Base-by-base conservation (phyloP, 1,140 invertebrate species). In the Calosoma granatense region DNA sequence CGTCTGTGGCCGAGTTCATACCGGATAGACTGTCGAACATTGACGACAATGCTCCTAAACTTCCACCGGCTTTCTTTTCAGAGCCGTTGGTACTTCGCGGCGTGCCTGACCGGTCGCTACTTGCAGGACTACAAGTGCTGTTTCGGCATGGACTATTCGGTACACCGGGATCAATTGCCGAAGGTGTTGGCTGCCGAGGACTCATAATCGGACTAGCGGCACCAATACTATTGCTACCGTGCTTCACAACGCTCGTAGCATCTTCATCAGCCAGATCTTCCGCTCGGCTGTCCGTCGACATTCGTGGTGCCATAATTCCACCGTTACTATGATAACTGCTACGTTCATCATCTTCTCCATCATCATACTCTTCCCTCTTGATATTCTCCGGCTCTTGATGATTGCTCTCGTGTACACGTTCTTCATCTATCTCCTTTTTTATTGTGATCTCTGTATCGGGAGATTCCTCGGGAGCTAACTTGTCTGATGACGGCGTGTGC, bases 1-100 rank as follows among this genome's bases (percentile, higher is more conserved):
- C 75, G 0, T 81, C 83, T 1, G 80, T 57, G 17, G 64, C 65
- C 47, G 65, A 63, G 20, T 70, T 74, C 30, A 72, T 75, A 0
- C 83, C 86, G 1, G 83, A 86, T 12, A 90, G 73, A 65, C 80
- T 91, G 71, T 92, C 88, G 62, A 92, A 92, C 89, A 92, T 92
- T n/a, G 88, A 90, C 1, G 88, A 90, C 0, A 93, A 71, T 0
- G 89, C 89, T 15, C 86, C 84, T n/a, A 92, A 75, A 63, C 88
- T 90, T 20, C 78, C 79, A 53, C 64, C 74, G 53, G 67, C 64
- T 22, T 69, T 67, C 56, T 75, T 74, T 56, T 71, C 64, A 21
- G 78, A 75, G 20, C 80, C 80, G 1, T 84, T 83, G 0, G 86
- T 85, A 60, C 82, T 80, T 4, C 81, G 68, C 0, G 84, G 81